phyloP scores from a whole-genome alignment of 2,113 vertebrate species.

The Carassius gibelio region DNA sequence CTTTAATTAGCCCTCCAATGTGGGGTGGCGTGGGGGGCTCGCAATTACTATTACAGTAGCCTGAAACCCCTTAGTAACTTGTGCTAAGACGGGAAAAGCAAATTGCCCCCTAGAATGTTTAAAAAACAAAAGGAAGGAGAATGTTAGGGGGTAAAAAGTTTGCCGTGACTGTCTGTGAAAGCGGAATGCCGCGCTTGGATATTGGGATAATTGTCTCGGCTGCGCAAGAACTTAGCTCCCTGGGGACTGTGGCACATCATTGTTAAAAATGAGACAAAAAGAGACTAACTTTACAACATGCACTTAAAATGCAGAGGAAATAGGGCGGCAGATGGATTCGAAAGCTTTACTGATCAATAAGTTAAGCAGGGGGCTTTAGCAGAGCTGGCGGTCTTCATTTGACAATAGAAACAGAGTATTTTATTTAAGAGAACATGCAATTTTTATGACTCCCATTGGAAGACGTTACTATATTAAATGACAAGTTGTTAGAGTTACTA shows the following conservation, averaged over 20 bases:
- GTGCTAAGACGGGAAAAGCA: constrained; percentile 83
- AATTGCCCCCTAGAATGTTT: constrained; percentile 77
- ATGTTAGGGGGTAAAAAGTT: constrained; percentile 78
- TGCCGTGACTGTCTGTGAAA: constrained; percentile 71
- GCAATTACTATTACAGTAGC: constrained; percentile 89
- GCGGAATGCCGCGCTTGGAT: constrained; percentile 53
- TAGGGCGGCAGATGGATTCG: constrained; percentile 75
- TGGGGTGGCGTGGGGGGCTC: constrained; percentile 66
- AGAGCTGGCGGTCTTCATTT: constrained; percentile 60
- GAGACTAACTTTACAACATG: constrained; percentile 76
- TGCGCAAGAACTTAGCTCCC: constrained; percentile 66
- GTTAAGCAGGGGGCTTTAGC: constrained; percentile 63
- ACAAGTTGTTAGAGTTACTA: not conserved
- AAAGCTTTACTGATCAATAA: constrained; percentile 76
- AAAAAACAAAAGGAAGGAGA: constrained; percentile 49
- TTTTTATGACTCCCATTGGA: constrained; percentile 19
- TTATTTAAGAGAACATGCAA: constrained; percentile 16
- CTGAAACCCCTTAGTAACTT: constrained; percentile 89
- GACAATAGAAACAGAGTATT: constrained; percentile 38
- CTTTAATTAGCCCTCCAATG: constrained; percentile 98
- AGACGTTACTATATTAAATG: not conserved
- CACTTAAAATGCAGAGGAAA: constrained; percentile 74
- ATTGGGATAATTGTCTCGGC: constrained; percentile 65
- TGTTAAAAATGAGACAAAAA: constrained; percentile 71
- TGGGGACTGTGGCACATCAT: constrained; percentile 65